These are phyloP conservation scores for Parnassius smintheus DNA, from an alignment of 2,888 invertebrate species.

Conservation along the genomic window DNA sequence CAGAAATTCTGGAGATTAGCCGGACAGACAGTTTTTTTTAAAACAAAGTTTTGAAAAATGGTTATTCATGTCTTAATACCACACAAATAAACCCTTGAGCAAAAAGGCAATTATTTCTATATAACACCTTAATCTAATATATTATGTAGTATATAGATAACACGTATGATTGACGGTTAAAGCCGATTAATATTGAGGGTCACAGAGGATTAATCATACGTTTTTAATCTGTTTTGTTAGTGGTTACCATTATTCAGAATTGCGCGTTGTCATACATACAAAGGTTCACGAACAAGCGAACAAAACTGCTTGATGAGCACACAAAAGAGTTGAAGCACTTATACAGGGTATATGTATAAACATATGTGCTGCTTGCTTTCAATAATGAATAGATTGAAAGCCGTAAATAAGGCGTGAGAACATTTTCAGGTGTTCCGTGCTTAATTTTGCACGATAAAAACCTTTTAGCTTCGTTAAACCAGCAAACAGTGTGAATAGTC, in stretches of 20 bases:
- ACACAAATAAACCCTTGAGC: no score
- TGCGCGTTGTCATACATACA: constrained; percentile 52
- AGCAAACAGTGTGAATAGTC: constrained; percentile 46
- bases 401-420: constrained; percentile 67
- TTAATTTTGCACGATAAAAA: constrained; percentile 49
- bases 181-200: constrained; percentile 1
- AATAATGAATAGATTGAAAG: constrained; percentile 55
- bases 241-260: constrained; percentile 32
- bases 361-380: constrained; percentile 23
- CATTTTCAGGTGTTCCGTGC: constrained; percentile 44
- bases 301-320: constrained; percentile 51
- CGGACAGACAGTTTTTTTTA: no score
- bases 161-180: not conserved
- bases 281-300: constrained; percentile 50
- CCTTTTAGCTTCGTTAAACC: constrained; percentile 50
- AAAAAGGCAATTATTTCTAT: not conserved
- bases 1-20: no score
- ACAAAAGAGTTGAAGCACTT: constrained; percentile 43
- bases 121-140: not conserved
- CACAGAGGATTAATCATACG: constrained; percentile 10
- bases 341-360: constrained; percentile 15
- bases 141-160: not conserved
- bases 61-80: no score
- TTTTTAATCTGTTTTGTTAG: constrained; percentile 19
- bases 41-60: no score